These are phyloP conservation scores for Phlogophora meticulosa DNA, from an alignment of 2,888 invertebrate genomes.

Conservation along the genomic window DNA sequence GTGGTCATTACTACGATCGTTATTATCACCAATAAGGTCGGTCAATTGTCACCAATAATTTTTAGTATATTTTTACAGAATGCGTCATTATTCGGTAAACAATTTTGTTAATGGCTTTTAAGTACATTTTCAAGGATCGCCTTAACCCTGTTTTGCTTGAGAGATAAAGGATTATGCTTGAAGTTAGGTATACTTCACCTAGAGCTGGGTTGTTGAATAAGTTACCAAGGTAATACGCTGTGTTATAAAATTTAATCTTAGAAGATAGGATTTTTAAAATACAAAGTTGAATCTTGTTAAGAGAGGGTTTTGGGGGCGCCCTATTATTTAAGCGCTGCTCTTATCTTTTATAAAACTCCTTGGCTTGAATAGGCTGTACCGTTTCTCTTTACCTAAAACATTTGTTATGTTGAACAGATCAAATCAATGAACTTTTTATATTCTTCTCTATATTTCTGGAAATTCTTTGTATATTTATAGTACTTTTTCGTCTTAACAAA, in stretches of 20 bases:
- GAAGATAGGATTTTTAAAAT: no score
- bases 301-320: no score
- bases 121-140: background rate
- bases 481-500: background rate
- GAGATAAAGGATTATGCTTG: constrained; percentile 5
- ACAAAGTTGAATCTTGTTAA: no score
- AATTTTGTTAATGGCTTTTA: constrained; percentile 5
- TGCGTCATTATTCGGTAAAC: constrained; percentile 1
- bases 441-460: background rate
- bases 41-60: background rate
- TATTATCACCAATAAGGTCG: no score
- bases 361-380: no score
- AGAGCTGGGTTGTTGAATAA: no score
- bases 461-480: no score
- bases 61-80: background rate
- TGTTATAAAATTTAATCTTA: background rate
- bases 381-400: background rate
- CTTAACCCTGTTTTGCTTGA: background rate
- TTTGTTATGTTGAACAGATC: background rate
- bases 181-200: background rate
- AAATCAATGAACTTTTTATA: background rate
- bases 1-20: no score
- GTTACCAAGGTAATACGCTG: no score
- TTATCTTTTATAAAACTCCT: no score
- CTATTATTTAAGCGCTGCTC: no score